Conservation (phyloP, 2,888 invertebrate species). For the Drosophila mimetica region DNA sequence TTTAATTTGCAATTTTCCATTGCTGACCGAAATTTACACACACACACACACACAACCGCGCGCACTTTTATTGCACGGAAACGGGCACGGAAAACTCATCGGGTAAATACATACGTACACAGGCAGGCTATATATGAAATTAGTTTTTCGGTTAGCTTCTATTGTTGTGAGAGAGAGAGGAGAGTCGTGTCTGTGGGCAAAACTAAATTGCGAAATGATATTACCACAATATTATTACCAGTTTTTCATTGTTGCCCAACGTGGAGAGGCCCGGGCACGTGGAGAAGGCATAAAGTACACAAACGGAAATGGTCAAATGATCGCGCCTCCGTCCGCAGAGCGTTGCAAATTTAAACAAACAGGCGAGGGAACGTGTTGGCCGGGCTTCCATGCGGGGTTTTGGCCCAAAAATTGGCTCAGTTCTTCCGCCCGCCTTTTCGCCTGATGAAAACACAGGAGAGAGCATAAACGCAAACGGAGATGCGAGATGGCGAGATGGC, state of each 20-base stretch:
- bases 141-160: conserved; percentile 51
- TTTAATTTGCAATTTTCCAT: conserved; percentile 57
- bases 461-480: no score
- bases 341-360: conserved; percentile 49
- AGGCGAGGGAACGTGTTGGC: conserved; percentile 21
- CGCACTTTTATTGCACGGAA: neutral
- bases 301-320: conserved; percentile 51
- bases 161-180: conserved; percentile 18
- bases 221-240: conserved; percentile 57
- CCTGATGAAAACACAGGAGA: neutral
- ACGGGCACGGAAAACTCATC: no score
- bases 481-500: conserved; percentile 24
- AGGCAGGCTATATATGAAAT: conserved; percentile 40
- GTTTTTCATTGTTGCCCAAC: conserved; percentile 47
- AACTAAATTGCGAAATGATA: conserved; percentile 64
- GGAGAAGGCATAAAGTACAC: conserved; percentile 48
- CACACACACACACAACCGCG: conserved; percentile 3
- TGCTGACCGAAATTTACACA: conserved; percentile 35
- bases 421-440: neutral
- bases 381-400: neutral
- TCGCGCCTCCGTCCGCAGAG: conserved; percentile 18
- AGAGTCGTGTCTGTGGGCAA: conserved; percentile 30
- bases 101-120: neutral
- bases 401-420: conserved; percentile 20
- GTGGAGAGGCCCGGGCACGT: conserved; percentile 32